phyloP scores from a whole-genome alignment of 2,797 vertebrate genomes.

The Tapirus indicus region DNA sequence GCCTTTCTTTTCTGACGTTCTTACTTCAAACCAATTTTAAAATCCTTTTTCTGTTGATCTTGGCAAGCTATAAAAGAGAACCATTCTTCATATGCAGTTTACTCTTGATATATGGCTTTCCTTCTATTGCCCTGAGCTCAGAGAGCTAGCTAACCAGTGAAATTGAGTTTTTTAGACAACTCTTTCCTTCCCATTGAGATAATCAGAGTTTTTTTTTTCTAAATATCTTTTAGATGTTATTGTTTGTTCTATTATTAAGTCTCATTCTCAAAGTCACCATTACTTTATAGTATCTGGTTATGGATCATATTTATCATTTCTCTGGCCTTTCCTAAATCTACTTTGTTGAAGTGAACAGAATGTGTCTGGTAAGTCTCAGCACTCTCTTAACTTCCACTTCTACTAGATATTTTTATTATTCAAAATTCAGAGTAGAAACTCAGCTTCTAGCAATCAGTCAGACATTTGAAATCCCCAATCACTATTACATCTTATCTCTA shows the following conservation, averaged over 20 bases:
- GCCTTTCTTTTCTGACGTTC: slow-evolving; percentile 30
- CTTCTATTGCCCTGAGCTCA: neutral
- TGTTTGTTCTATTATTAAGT: neutral
- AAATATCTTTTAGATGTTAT: neutral
- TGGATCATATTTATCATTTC: neutral
- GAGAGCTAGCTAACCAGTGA: neutral
- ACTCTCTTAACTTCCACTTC: neutral
- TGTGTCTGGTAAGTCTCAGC: neutral
- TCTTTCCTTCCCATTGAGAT: neutral
- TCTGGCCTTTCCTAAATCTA: neutral
- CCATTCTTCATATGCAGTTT: neutral
- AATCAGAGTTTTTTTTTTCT: neutral
- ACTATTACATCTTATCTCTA: neutral
- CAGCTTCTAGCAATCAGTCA: neutral
- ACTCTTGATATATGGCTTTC: neutral
- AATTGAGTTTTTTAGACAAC: neutral
- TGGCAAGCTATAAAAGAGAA: neutral
- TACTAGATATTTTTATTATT: slow-evolving; percentile 13
- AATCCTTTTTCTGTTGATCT: neutral
- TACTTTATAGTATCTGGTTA: neutral
- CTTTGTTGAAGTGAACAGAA: slow-evolving; percentile 35
- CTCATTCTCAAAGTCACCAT: neutral
- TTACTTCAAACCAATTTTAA: slow-evolving; percentile 51
- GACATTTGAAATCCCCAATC: neutral
- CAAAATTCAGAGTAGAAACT: slow-evolving; percentile 26